Conservation (phyloP, 2,888 invertebrate genomes). For the Hanleya hanleyi region DNA sequence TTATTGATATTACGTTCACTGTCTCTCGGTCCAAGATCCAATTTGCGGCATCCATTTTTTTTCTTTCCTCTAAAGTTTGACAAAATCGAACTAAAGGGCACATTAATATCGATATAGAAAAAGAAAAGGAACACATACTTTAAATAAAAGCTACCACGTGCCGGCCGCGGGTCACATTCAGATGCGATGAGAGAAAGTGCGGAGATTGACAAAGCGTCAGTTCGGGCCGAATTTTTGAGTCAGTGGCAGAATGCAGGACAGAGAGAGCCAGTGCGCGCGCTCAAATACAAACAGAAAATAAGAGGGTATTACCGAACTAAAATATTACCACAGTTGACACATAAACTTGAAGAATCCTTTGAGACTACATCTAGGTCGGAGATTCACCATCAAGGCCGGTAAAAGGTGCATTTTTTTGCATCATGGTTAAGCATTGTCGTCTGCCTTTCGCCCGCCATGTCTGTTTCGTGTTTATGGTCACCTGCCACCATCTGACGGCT, state of each 20-base stretch:
- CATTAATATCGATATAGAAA: too few species aligned
- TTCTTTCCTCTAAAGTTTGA: too few species aligned
- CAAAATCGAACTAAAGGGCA: too few species aligned
- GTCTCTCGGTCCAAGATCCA: too few species aligned
- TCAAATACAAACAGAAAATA: neutral
- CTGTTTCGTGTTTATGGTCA: conserved; percentile 11
- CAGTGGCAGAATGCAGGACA: conserved; percentile 8
- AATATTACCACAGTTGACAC: neutral
- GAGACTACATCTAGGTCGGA: neutral
- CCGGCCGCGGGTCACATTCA: neutral
- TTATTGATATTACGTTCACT: too few species aligned
- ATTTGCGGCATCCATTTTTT: too few species aligned
- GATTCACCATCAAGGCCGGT: conserved; percentile 1
- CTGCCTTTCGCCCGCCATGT: conserved; percentile 11
- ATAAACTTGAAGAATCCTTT: conserved; percentile 5
- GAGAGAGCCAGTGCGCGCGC: neutral
- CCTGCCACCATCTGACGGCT: conserved; percentile 7
- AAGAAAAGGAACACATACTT: too few species aligned
- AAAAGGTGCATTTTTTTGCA: conserved; percentile 7
- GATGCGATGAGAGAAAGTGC: neutral
- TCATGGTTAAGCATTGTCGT: conserved; percentile 9
- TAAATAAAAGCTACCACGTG: neutral
- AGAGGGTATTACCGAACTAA: neutral
- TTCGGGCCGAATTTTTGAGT: conserved; percentile 7
- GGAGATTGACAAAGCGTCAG: conserved; percentile 4